Conservation (phyloP, 2,888 invertebrate species). For the Drosophila pseudotalamancana region DNA sequence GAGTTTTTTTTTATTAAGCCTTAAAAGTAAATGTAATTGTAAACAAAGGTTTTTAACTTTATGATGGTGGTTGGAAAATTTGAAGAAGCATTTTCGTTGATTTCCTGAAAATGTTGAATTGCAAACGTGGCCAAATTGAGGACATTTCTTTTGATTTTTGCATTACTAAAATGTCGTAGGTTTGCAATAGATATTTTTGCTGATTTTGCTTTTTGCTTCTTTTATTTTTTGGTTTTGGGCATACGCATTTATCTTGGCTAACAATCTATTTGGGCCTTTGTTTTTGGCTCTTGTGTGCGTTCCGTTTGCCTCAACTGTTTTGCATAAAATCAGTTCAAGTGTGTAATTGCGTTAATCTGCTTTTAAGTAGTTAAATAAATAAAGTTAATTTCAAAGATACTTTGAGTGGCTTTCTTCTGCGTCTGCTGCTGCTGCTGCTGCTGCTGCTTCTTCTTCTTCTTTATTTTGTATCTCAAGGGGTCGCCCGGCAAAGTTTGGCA, state of each 20-base stretch:
- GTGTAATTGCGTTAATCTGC: conserved; percentile 84
- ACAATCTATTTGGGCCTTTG: conserved; percentile 1
- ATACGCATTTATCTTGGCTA: conserved; percentile 13
- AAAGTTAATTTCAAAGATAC: conserved; percentile 82
- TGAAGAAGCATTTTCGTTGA: no score
- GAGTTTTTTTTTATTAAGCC: no score
- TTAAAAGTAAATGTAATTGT: no score
- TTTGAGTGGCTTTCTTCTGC: conserved; percentile 57
- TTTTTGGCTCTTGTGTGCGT: neutral
- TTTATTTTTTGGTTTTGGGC: no score
- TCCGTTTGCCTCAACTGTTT: conserved; percentile 43
- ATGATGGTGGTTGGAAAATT: no score
- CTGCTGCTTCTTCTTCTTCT: conserved; percentile 27
- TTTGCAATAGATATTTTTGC: conserved; percentile 2
- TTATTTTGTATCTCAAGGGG: conserved; percentile 29
- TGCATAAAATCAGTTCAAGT: conserved; percentile 80
- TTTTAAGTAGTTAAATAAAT: conserved; percentile 83
- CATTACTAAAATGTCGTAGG: no score
- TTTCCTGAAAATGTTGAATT: no score
- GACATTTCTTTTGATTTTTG: no score
- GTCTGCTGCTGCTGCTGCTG: no score
- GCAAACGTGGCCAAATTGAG: no score
- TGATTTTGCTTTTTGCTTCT: conserved; percentile 6
- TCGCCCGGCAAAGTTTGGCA: conserved; percentile 39
- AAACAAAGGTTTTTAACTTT: no score